Conservation (phyloP, 2,888 invertebrate genomes). For the Dendrolimus pini region DNA sequence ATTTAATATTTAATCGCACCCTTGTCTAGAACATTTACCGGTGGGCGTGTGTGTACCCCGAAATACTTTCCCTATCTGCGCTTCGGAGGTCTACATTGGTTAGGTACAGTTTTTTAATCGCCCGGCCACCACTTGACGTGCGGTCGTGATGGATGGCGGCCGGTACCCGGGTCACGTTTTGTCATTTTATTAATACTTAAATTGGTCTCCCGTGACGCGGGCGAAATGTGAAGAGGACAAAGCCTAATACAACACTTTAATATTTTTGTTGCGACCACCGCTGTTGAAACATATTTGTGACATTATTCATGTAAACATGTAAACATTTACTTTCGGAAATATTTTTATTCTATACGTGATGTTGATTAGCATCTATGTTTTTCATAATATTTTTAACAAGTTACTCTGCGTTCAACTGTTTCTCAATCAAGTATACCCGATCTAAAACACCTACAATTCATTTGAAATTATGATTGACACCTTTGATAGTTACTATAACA, state of each 20-base stretch:
- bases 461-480: too few relatives aligned
- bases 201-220: conserved; percentile 67
- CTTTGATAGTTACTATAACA: too few relatives aligned
- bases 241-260: conserved; percentile 32
- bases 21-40: conserved; percentile 74
- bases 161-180: conserved; percentile 62
- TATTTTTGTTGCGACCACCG: conserved; percentile 22
- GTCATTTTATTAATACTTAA: conserved; percentile 76
- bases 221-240: conserved; percentile 46
- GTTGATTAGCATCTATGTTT: too few relatives aligned
- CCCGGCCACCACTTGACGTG: conserved; percentile 65
- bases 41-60: conserved; percentile 44
- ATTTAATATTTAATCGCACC: conserved; percentile 75
- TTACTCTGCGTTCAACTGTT: too few relatives aligned
- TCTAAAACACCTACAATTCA: too few relatives aligned
- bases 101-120: conserved; percentile 69
- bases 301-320: conserved; percentile 1
- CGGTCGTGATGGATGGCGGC: conserved; percentile 65
- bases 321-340: neutral
- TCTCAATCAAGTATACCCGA: too few relatives aligned
- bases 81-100: conserved; percentile 40
- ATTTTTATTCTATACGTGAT: too few relatives aligned
- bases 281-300: conserved; percentile 4
- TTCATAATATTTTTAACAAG: too few relatives aligned
- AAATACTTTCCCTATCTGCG: conserved; percentile 55